A percentile compares a stretch with the other conserved stretches of the same genome.
Evolutionary conservation across 1,140 invertebrate species (phyloP).

Genomic region (Drosophila melanica): DNA sequence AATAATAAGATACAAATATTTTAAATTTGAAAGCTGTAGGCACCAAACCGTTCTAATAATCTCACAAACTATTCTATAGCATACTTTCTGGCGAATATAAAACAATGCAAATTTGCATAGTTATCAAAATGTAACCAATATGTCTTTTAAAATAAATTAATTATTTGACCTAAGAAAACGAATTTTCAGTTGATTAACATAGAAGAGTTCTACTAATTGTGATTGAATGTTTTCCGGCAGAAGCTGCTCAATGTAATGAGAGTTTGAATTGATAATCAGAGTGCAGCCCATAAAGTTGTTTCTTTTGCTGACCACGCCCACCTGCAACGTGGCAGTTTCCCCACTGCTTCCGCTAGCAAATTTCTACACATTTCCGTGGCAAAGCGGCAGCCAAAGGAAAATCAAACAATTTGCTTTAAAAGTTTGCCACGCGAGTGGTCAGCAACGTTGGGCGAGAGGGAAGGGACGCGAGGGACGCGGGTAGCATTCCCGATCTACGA

Average conservation of each 20-base stretch:
- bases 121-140: no score
- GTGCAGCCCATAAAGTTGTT: slow-evolving; percentile 2
- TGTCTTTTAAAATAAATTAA: no score
- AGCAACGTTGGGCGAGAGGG: background rate
- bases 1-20: no score
- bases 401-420: slow-evolving; percentile 67
- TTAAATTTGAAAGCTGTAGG: no score
- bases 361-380: slow-evolving; percentile 65
- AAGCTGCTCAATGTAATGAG: background rate
- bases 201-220: no score
- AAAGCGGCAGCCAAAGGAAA: slow-evolving; percentile 50
- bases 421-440: slow-evolving; percentile 37
- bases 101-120: no score
- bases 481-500: slow-evolving; percentile 47
- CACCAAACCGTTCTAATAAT: no score
- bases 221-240: background rate
- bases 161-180: no score
- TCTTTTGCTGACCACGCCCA: slow-evolving; percentile 32
- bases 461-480: background rate
- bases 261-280: no score
- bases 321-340: slow-evolving; percentile 45
- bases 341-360: slow-evolving; percentile 57
- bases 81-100: no score
- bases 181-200: no score
- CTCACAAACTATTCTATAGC: no score